Base-by-base conservation (phyloP, 2,113 vertebrate genomes). In the Perca schrenkii region DNA sequence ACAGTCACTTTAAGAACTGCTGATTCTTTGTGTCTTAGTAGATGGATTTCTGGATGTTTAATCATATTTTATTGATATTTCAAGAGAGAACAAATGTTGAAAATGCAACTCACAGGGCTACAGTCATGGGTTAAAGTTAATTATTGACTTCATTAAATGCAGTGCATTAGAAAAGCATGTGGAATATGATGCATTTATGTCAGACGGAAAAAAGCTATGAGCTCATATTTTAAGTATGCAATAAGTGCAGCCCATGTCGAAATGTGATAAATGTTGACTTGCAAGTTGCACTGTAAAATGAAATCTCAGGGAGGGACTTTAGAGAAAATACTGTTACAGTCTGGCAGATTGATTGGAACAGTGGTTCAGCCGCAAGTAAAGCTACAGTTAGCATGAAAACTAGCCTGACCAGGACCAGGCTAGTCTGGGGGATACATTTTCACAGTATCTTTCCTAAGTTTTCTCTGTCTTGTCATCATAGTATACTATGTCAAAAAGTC, bases 291-390 rank as follows among this genome's bases (percentile, higher is more conserved):
- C 17, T 2, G 8, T 53, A 15, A 61, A 49, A 31, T 50, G 4
- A 36, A 64, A 28, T 13, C 60, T 53, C 1, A 40, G n/a, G 53
- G 43, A 68, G 21, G 17, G 17, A 54, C 10, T 77, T 43, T 12
- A 3, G 58, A 49, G 22, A 25, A 17, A 66, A 50, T 15, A 49
- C 25, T 17, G 14, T 25, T 17, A 49, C 22, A n/a, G 12, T 17
- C 25, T 4, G 66, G 11, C 34, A 66, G 4, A 65, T 36, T 31
- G 28, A 63, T 0, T 4, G 8, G 22, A 28, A 34, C 1, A 36
- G 62, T 50, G 67, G 76, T 72, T 76, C 16, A 58, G 4, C 56
- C 31, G 66, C 71, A 86, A 50, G 15, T 31, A 56, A 66, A 17
- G 57, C 21, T 31, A 61, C 71, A 61, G 0, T 14, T 6, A 11